Evolutionary conservation across 2,888 invertebrate species (phyloP), one percentile per base, ranked within the genome.

Genomic region (Limulus polyphemus): DNA sequence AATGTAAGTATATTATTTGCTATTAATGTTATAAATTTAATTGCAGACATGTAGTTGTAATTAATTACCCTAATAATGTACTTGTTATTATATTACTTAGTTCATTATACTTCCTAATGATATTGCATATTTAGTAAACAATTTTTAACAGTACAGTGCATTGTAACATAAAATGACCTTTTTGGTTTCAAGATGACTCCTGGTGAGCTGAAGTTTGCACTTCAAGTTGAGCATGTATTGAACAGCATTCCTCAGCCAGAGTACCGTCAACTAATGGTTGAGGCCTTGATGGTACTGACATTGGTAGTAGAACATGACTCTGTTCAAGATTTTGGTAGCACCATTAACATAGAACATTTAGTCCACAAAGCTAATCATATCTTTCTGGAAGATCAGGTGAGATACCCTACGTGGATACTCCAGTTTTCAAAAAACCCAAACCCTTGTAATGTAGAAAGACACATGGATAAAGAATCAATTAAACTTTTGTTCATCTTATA

Each of bases 241-340:
- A 99, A 98, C 76, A 87, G 90, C 58, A 95, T 99, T 72, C 94
- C 97, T 0, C 95, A 98, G 76, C 98, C 99, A 0, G 99, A 99
- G 76, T 99, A 98, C 78, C 82, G 99, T 32, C 97, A 98, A 75
- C 78, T 98, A 67, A 87, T 98, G 60, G 98, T 99, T 0, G 81
- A 99, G 79, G 95, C 94, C 0, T 79, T 99, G 58, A 97, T 97
- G 91, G 93, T 99, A 14, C 79, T 98, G 50, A 93, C 94, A 0
- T 77, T 97, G 50, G 70, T 81, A 58, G 88, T 94, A 0, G 93
- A 93, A 74, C 86, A 92, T 72, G 89, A 90, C 73, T 84, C 89
- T 47, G 85, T 86, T 0, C 79, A 83, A 7, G 81, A 84, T 60
- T 76, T 92, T 32, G 90, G 90, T 2, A 89, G 85, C 32, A 81